phyloP scores from a whole-genome alignment of 2,113 vertebrate genomes.

The Entelurus aequoreus region DNA sequence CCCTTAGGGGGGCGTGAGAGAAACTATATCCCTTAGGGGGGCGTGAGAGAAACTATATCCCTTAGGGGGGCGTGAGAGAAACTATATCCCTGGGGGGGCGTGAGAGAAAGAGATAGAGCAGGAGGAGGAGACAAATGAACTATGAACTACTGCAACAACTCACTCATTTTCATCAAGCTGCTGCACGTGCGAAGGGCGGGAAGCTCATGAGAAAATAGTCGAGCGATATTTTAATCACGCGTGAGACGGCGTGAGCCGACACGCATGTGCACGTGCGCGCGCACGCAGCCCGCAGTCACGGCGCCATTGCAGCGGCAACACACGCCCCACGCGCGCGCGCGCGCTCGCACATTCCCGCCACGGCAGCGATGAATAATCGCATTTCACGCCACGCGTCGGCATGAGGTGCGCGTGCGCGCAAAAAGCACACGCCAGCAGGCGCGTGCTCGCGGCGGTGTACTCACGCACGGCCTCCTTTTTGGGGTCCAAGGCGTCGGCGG shows the following conservation, averaged over 20 bases:
- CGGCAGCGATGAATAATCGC: no score
- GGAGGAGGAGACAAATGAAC: no score
- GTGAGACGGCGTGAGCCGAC: no score
- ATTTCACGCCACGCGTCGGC: constrained; percentile 40
- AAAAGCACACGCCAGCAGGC: not conserved
- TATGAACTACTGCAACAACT: no score
- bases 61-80: no score
- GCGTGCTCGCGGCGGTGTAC: constrained; percentile 61
- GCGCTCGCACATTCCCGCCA: not conserved
- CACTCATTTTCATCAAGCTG: constrained; percentile 33
- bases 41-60: no score
- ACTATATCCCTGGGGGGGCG: no score
- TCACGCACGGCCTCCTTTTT: constrained; percentile 98
- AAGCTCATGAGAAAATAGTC: not conserved
- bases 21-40: no score
- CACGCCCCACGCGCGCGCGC: constrained; percentile 61
- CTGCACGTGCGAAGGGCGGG: constrained; percentile 58
- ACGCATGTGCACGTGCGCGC: not conserved
- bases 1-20: no score
- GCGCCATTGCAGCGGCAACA: constrained; percentile 66
- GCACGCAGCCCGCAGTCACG: constrained; percentile 54
- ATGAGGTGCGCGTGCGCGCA: constrained; percentile 33
- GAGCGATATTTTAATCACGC: no score
- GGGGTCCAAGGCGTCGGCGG: constrained; percentile 84
- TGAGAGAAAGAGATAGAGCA: no score